These are phyloP conservation scores for Tachyglossus aculeatus DNA, from an alignment of 2,797 vertebrate genomes.

Conservation along the genomic window DNA sequence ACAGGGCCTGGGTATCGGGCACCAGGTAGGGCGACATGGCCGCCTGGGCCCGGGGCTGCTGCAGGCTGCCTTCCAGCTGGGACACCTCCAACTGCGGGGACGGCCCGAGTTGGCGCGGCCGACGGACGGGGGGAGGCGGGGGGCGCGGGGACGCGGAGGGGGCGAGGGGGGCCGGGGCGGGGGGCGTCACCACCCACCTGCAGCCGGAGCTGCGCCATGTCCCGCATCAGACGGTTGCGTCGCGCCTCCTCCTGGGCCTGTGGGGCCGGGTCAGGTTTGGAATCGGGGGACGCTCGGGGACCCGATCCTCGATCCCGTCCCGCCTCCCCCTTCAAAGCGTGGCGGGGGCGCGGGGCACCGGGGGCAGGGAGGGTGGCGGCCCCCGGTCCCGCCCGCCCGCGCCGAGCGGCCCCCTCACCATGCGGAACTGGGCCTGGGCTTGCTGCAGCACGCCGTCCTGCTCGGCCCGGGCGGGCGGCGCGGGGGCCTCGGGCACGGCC, in stretches of 20 bases:
- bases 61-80: conserved; percentile 95
- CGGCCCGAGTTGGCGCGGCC: too few relatives aligned
- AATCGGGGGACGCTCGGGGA: background rate
- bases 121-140: too few relatives aligned
- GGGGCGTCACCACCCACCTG: conserved; percentile 76
- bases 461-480: conserved; percentile 91
- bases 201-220: conserved; percentile 96
- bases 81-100: conserved; percentile 90
- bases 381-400: too few relatives aligned
- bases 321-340: background rate
- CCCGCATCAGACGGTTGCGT: conserved; percentile 93
- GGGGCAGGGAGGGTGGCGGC: too few relatives aligned
- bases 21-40: conserved; percentile 98
- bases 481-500: conserved; percentile 86
- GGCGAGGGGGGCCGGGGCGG: background rate
- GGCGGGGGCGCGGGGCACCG: too few relatives aligned
- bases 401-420: too few relatives aligned
- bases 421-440: conserved; percentile 96
- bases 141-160: rapidly evolving
- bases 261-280: background rate
- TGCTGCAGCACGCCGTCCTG: conserved; percentile 90
- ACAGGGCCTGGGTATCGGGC: conserved; percentile 91
- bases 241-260: conserved; percentile 96
- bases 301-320: too few relatives aligned
- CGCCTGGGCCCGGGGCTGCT: conserved; percentile 94